These are phyloP conservation scores for Limenitis camilla DNA, from an alignment of 2,888 invertebrate species.

Conservation along the genomic window DNA sequence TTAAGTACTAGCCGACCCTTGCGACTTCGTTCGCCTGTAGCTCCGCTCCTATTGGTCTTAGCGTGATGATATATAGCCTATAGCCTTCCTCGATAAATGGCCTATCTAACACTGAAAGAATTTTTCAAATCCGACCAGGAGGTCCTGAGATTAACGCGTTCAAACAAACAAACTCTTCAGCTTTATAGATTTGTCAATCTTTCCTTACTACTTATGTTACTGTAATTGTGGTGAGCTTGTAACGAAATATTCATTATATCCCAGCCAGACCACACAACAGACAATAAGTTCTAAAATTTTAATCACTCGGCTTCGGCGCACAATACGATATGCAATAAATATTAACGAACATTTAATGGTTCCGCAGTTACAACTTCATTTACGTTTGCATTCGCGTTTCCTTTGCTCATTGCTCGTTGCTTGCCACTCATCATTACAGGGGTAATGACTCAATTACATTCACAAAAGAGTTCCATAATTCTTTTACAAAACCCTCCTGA, in stretches of 20 bases:
- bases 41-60: too few relatives aligned
- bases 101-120: too few relatives aligned
- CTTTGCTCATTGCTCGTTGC: conserved; percentile 19
- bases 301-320: not conserved
- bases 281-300: conserved; percentile 3
- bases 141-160: too few relatives aligned
- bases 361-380: conserved; percentile 7
- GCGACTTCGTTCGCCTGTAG: too few relatives aligned
- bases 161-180: too few relatives aligned
- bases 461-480: too few relatives aligned
- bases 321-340: not conserved
- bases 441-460: conserved; percentile 22
- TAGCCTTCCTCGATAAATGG: too few relatives aligned
- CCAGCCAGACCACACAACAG: not conserved
- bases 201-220: not conserved
- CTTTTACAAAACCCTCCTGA: too few relatives aligned
- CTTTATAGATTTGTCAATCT: conserved; percentile 15
- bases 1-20: too few relatives aligned
- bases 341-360: conserved; percentile 8
- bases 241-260: not conserved
- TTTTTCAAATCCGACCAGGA: too few relatives aligned
- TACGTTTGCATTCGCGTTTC: conserved; percentile 11
- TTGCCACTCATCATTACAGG: conserved; percentile 20
- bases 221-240: too few relatives aligned
- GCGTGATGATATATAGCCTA: too few relatives aligned